Base-by-base conservation (phyloP, 2,888 invertebrate species). In the Dasypolia templi region DNA sequence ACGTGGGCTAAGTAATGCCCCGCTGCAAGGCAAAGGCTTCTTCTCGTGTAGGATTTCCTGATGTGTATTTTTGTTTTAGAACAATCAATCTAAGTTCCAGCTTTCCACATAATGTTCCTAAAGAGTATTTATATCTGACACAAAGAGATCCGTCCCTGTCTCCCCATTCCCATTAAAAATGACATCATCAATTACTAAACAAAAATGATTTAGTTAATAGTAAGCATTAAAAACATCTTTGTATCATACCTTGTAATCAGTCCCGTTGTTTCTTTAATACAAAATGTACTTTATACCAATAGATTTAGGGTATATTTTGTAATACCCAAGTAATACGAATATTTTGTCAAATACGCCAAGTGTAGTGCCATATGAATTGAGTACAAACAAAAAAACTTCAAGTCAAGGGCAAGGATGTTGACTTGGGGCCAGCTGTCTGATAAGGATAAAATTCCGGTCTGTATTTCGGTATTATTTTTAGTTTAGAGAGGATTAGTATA, bases 161-260 rank as follows among this genome's bases (percentile, higher is more conserved):
- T 51, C 29, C 11, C 29, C 9, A 55, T 53, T 72, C 78, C 73
- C 73, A 84, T 78, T 78, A 62, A 70, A 46, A 63, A 74, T 85
- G 86, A 85, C 80, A 84, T 85, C 85, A 85, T 69, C 73, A 69
- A 84, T 84, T 81, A 86, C 44, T 58, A 64, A 77, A 78, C 72
- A 61, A 63, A 78, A 72, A n/a, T 58, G 70, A 55, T 77, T 84
- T 72, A 61, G 74, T 76, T 86, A 75, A 77, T 81, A 83, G 81
- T 83, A 80, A 82, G 82, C 39, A 75, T 44, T 72, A 73, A 75
- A n/a, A 66, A 76, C 64, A 71, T 84, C 64, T 83, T 61, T 75
- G 72, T 78, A 63, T 29, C 19, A 39, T 0, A 6, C n/a, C 29
- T 70, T 71, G 29, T n/a, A 53, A 29, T 53, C 14, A 19, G 32